phyloP scores from a whole-genome alignment of 2,113 vertebrate species.

The Chaetops frenatus region DNA sequence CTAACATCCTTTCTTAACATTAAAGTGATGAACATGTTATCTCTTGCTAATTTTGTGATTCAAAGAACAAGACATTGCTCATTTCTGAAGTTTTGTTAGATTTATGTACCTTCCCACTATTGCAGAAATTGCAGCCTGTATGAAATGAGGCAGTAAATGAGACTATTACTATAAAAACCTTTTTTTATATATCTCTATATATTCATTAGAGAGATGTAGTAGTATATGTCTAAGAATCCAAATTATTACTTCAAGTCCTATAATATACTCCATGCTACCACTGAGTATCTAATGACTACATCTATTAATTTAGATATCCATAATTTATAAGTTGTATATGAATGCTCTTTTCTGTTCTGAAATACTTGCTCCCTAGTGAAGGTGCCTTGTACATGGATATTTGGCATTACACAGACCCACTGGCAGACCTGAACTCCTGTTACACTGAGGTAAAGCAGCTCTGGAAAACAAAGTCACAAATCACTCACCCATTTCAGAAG shows the following conservation, averaged over 20 bases:
- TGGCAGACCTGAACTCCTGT: not conserved
- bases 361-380: not conserved
- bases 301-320: not conserved
- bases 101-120: too few relatives aligned
- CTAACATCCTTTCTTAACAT: not conserved
- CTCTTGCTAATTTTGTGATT: conserved; percentile 40
- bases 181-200: not conserved
- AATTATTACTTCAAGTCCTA: not conserved
- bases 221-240: not conserved
- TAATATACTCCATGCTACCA: not conserved
- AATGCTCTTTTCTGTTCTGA: not conserved
- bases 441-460: not conserved
- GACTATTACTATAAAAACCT: not conserved
- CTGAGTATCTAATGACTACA: not conserved
- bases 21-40: conserved; percentile 6
- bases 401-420: not conserved
- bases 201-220: not conserved
- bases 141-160: not conserved
- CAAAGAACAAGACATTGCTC: not conserved
- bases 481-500: not conserved
- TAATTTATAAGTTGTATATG: not conserved
- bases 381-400: not conserved
- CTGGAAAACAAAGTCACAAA: not conserved
- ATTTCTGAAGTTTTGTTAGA: too few relatives aligned
- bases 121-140: not conserved